These are phyloP conservation scores for Lithobius niger DNA, from an alignment of 1,140 invertebrate species.

Conservation along the genomic window DNA sequence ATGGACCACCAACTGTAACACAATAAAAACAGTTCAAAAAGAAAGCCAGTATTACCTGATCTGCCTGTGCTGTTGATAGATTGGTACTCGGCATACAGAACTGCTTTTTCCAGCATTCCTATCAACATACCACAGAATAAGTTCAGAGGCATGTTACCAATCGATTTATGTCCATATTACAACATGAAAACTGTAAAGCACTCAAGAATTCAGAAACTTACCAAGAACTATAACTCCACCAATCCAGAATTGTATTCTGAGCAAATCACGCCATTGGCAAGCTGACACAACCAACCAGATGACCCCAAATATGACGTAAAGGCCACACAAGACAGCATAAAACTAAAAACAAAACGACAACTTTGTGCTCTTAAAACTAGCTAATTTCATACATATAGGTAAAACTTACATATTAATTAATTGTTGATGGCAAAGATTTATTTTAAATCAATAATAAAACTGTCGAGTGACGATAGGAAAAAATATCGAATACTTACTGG, in stretches of 20 bases:
- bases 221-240: conserved; percentile 75
- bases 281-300: conserved; percentile 72
- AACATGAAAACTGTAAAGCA: neutral
- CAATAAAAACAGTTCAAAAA: too few relatives aligned
- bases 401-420: neutral
- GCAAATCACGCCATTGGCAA: conserved; percentile 72
- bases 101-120: conserved; percentile 62
- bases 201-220: conserved; percentile 13
- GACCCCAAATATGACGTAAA: conserved; percentile 69
- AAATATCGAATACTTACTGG: conserved; percentile 35
- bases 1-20: too few relatives aligned
- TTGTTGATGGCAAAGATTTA: neutral
- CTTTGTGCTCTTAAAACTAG: neutral
- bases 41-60: conserved; percentile 36
- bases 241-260: conserved; percentile 94
- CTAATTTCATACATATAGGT: neutral
- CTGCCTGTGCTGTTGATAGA: conserved; percentile 58
- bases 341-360: conserved; percentile 44
- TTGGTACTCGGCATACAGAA: conserved; percentile 80
- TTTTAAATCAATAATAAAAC: neutral
- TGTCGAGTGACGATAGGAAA: neutral
- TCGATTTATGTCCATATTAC: too few relatives aligned
- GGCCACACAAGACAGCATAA: conserved; percentile 76
- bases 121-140: too few relatives aligned
- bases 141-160: too few relatives aligned